These are phyloP conservation scores for Diarsia mendica DNA, from an alignment of 2,888 invertebrate genomes.

Conservation along the genomic window DNA sequence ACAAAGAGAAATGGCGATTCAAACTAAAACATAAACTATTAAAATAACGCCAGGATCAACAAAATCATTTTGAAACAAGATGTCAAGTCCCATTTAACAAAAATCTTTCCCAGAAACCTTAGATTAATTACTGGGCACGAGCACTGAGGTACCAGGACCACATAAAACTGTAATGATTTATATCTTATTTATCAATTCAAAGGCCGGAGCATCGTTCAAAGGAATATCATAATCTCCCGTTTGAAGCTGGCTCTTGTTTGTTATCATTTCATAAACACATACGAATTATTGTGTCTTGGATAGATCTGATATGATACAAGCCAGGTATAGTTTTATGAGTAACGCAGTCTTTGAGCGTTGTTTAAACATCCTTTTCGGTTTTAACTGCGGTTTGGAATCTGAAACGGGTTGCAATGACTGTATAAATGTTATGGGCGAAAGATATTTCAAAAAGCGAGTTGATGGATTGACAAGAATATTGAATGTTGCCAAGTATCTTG, in stretches of 20 bases:
- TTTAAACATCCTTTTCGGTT: conserved; percentile 64
- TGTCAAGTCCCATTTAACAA: conserved; percentile 38
- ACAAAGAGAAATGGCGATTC: not conserved
- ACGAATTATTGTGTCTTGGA: conserved; percentile 60
- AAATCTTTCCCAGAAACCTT: conserved; percentile 51
- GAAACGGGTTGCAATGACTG: conserved; percentile 37
- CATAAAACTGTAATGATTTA: conserved; percentile 64
- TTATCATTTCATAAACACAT: conserved; percentile 62
- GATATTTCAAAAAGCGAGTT: conserved; percentile 3
- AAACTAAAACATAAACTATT: not conserved
- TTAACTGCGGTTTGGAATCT: conserved; percentile 57
- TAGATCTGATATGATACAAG: conserved; percentile 45
- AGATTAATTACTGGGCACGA: conserved; percentile 44
- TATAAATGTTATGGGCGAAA: not conserved
- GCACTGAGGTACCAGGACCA: conserved; percentile 48
- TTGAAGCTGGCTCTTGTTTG: conserved; percentile 61
- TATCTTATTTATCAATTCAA: conserved; percentile 65
- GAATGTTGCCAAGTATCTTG: not conserved
- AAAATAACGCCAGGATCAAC: not conserved
- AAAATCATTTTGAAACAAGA: conserved; percentile 35
- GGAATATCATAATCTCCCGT: conserved; percentile 66
- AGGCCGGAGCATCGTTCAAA: conserved; percentile 61
- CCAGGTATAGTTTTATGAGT: conserved; percentile 63
- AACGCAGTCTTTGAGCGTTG: conserved; percentile 52
- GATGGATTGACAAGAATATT: not conserved